Base-by-base conservation (phyloP, 2,113 vertebrate genomes). In the Lepisosteus osseus region DNA sequence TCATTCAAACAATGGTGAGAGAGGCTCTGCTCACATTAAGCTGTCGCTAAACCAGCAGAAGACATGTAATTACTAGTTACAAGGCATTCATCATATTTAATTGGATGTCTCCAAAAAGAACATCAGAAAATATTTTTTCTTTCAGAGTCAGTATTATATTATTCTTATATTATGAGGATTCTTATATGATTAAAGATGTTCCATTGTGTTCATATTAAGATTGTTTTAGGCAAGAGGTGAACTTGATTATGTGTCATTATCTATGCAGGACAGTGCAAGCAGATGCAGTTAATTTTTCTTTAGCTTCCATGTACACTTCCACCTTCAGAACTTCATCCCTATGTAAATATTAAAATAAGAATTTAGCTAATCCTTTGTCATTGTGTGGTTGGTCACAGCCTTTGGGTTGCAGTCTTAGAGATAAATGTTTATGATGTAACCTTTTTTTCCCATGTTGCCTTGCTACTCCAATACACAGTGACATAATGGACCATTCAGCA, bases 171-270 rank as follows among this genome's bases (percentile, higher is more conserved):
- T 29, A 29, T 29, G 17, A 29, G 17, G 17, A 29, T 81, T 86
- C 86, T 89, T 91, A 84, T 51, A 75, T 66, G 89, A 94, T 93
- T 90, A 89, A 89, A 88, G 86, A 86, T 81, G 86, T 87, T 85
- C 87, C 86, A 76, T 84, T 92, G 83, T 73, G 78, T 84, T 3
- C 0, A 3, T 7, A 54, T 69, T 47, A 66, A 83, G 65, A 77
- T 86, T 84, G 77, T 83, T 77, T 72, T 80, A 68, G 82, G 66
- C 70, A 79, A 75, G 76, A 82, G 74, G 71, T 79, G 86, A 87
- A 78, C 76, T 68, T 86, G 84, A 83, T 89, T 88, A 86, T 88
- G 79, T 80, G 71, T 83, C 74, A 73, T 85, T 82, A 86, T 87
- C 78, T 76, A 55, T 55, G 68, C 64, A 75, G 63, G 67, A 51